Conservation (phyloP, 2,113 vertebrate genomes). For the Fukomys damarensis region DNA sequence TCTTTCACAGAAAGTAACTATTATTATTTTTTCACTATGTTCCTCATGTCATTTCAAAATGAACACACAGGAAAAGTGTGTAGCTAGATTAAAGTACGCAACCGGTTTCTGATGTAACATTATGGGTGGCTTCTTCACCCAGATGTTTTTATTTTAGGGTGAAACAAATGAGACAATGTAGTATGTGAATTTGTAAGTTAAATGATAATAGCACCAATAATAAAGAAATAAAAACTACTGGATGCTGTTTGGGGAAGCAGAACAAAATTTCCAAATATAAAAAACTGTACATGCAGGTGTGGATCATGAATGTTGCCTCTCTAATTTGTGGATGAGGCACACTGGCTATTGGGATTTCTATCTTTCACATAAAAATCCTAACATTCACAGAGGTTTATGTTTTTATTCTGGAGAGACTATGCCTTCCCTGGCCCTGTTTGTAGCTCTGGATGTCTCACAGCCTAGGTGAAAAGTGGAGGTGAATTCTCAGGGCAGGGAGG, state of each 20-base stretch:
- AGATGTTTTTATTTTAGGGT: background rate
- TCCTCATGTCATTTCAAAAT: slow-evolving; percentile 8
- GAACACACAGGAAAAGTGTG: slow-evolving; percentile 1
- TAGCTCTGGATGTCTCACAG: background rate
- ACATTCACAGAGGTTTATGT: background rate
- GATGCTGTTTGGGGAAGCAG: background rate
- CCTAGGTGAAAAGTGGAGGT: background rate
- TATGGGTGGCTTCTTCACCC: background rate
- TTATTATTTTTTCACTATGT: slow-evolving; percentile 11
- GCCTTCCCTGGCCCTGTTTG: background rate
- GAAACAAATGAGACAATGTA: background rate
- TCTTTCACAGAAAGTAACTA: slow-evolving; percentile 59
- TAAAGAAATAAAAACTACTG: background rate
- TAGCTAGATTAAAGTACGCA: background rate
- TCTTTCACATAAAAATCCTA: background rate
- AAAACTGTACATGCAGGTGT: background rate
- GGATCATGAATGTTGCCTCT: background rate
- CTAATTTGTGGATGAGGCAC: background rate
- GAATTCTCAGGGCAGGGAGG: background rate
- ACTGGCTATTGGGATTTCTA: background rate
- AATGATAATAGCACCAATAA: background rate
- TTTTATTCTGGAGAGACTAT: background rate
- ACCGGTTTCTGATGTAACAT: slow-evolving; percentile 54
- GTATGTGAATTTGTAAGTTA: background rate
- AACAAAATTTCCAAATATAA: background rate